A percentile compares a stretch with the other conserved stretches of the same genome.
phyloP scores from a whole-genome alignment of 2,888 invertebrate species.

The Folsomia manolachei region DNA sequence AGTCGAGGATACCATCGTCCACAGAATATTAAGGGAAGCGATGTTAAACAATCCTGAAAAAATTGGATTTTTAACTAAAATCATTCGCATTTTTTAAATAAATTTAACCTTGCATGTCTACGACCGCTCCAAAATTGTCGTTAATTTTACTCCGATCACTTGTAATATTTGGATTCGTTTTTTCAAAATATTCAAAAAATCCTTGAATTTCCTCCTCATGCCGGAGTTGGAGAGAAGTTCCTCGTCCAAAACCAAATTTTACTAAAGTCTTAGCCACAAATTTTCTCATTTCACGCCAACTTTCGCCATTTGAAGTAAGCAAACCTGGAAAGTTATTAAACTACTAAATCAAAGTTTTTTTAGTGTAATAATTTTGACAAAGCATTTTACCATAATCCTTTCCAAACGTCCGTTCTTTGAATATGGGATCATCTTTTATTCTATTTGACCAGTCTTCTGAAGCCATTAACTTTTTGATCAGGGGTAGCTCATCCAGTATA shows the following conservation, averaged over 20 bases:
- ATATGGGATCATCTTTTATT: constrained; percentile 29
- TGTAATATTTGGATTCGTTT: constrained; percentile 11
- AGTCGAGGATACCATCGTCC: constrained; percentile 41
- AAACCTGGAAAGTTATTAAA: constrained; percentile 12
- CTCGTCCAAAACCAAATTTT: constrained; percentile 36
- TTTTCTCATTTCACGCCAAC: constrained; percentile 43
- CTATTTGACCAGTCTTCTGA: constrained; percentile 42
- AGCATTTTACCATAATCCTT: constrained; percentile 28
- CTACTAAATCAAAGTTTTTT: neutral
- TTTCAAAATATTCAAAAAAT: constrained; percentile 37
- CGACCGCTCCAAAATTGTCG: constrained; percentile 17
- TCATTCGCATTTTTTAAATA: neutral
- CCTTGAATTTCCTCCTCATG: constrained; percentile 40
- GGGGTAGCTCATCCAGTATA: constrained; percentile 31
- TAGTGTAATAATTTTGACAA: neutral
- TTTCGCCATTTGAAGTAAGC: constrained; percentile 38
- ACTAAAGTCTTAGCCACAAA: constrained; percentile 39
- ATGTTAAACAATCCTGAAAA: constrained; percentile 29
- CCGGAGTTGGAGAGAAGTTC: constrained; percentile 34
- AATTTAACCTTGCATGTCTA: constrained; percentile 28
- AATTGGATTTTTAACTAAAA: neutral
- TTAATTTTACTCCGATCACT: too few relatives aligned
- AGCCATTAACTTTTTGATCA: constrained; percentile 30
- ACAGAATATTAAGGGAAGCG: constrained; percentile 39
- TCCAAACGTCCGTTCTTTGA: constrained; percentile 34